These are phyloP conservation scores for Zaprionus tsacasi DNA, from an alignment of 1,140 invertebrate genomes.

Conservation along the genomic window DNA sequence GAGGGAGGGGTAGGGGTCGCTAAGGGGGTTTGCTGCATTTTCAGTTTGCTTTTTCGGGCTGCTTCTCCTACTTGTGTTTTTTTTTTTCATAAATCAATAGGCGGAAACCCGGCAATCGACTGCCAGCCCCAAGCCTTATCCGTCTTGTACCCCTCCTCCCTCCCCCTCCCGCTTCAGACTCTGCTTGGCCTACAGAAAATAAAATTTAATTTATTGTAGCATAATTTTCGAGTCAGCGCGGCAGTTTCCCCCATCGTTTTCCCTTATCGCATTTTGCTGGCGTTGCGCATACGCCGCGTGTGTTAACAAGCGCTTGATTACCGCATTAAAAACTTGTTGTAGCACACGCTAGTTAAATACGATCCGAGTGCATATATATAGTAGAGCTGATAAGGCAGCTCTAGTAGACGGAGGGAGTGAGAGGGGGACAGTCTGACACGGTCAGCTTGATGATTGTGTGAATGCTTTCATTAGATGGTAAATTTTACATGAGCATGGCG, in stretches of 20 bases:
- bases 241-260: too few species aligned
- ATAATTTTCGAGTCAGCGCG: slow-evolving; percentile 41
- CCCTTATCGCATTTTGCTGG: slow-evolving; percentile 42
- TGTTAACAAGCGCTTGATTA: slow-evolving; percentile 78
- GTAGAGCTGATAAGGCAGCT: slow-evolving; percentile 34
- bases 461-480: slow-evolving; percentile 28
- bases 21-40: not conserved
- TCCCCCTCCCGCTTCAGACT: not conserved
- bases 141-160: not conserved
- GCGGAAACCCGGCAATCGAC: slow-evolving; percentile 63
- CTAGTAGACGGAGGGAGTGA: not conserved
- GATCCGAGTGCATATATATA: slow-evolving; percentile 7
- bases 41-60: slow-evolving; percentile 3
- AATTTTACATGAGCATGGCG: slow-evolving; percentile 60
- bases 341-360: slow-evolving; percentile 60
- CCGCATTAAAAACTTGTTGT: slow-evolving; percentile 66
- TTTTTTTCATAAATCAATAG: slow-evolving; percentile 71
- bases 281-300: slow-evolving; percentile 60
- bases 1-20: not conserved
- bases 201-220: slow-evolving; percentile 66
- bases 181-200: slow-evolving; percentile 1
- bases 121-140: not conserved
- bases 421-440: slow-evolving; percentile 1
- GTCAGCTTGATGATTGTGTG: slow-evolving; percentile 38
- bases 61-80: not conserved